A percentile compares a stretch with the other conserved stretches of the same genome.
Conservation (phyloP, 2,888 invertebrate species). For the Dusona sp. region DNA sequence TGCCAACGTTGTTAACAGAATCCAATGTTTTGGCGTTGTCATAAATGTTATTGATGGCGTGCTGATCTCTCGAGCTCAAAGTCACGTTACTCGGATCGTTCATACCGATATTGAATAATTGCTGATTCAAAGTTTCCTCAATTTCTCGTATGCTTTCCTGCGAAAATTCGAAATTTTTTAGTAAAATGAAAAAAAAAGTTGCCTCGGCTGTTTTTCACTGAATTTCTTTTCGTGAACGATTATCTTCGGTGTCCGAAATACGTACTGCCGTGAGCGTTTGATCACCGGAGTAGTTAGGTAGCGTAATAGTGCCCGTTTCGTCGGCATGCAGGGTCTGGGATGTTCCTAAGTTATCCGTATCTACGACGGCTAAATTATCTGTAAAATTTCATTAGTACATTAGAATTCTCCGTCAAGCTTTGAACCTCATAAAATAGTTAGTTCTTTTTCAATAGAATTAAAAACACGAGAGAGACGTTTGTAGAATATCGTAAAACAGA, state of each 20-base stretch:
- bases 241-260: constrained; percentile 52
- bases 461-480: background rate
- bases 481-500: background rate
- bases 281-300: constrained; percentile 81
- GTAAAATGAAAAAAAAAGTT: background rate
- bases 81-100: constrained; percentile 75
- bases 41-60: constrained; percentile 79
- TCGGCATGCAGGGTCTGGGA: constrained; percentile 83
- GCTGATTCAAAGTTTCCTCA: constrained; percentile 84
- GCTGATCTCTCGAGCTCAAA: constrained; percentile 72
- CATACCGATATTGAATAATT: constrained; percentile 81
- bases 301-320: constrained; percentile 82
- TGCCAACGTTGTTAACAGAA: constrained; percentile 70
- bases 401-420: constrained; percentile 28
- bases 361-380: constrained; percentile 75
- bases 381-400: constrained; percentile 66
- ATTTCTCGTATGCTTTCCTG: constrained; percentile 84
- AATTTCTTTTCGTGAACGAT: constrained; percentile 1
- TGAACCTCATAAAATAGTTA: constrained; percentile 16
- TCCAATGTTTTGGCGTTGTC: constrained; percentile 75
- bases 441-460: constrained; percentile 39
- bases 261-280: constrained; percentile 82
- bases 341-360: constrained; percentile 74
- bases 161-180: constrained; percentile 23
- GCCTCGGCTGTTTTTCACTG: background rate